Conservation (phyloP, 64 coral and sea anemone genomes). For the Dendronephthya gigantea region DNA sequence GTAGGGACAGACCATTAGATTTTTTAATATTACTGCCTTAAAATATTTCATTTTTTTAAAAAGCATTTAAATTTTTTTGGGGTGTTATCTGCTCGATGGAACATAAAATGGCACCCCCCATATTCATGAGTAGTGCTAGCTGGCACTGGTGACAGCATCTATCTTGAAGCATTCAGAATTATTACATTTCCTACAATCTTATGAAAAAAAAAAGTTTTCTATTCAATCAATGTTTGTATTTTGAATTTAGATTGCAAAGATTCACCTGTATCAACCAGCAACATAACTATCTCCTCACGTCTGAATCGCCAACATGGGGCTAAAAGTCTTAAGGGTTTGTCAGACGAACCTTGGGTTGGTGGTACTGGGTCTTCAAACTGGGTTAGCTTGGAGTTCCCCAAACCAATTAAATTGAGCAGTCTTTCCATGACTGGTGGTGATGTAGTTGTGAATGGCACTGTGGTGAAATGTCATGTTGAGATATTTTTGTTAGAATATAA, state of each 20-base stretch:
- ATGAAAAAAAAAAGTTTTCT: no score
- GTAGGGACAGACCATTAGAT: no score
- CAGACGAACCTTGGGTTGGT: neutral
- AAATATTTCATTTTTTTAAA: no score
- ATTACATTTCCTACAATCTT: no score
- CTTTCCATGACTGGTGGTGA: neutral
- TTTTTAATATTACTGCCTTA: no score
- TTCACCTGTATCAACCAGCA: neutral
- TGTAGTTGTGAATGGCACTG: neutral
- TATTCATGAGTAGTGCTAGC: no score
- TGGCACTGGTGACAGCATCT: no score
- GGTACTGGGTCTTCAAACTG: neutral
- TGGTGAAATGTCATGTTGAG: neutral
- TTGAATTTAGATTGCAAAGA: neutral
- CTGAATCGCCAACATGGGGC: neutral
- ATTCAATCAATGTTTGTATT: no score
- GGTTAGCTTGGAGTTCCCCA: neutral
- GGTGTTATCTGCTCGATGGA: no score
- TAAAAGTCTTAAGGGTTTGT: neutral
- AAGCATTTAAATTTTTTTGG: no score
- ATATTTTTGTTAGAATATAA: neutral
- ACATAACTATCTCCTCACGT: neutral
- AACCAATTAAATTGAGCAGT: neutral
- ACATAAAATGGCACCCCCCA: no score
- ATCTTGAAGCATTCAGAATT: no score